Evolutionary conservation across 2,797 vertebrate genomes (phyloP), one percentile per base, ranked within the genome.

Genomic region (Sebastes variabilis): DNA sequence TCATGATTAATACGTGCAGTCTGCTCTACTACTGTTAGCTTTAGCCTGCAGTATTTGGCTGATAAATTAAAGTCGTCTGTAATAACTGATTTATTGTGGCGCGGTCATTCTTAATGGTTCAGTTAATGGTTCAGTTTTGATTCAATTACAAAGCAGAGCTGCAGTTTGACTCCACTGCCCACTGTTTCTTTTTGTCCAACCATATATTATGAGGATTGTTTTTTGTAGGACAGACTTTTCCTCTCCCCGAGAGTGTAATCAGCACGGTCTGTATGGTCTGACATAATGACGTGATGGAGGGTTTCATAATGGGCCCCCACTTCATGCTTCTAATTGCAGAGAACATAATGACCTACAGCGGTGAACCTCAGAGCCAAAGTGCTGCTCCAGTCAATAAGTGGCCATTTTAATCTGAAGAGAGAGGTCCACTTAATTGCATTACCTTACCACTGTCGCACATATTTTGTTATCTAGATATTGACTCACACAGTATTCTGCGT

Each of bases 311-410:
- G 87, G 75, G 5, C 36, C 76, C 61, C 71, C 80, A 89, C 88
- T 93, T 88, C 88, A 91, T 92, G 87, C 84, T 79, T 76, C 87
- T 94, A 92, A 95, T 93, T 93, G 87, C 81, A 75, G 90, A 69
- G 72, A 89, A 78, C 82, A 85, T 87, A 93, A 90, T 84, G 86
- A 89, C 79, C 88, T 69, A 54, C 80, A 89, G 84, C 67, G 36
- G 68, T 87, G 77, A 90, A 89, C 86, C 81, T 89, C 58, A 58
- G 69, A 83, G 88, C 89, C 80, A 88, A 87, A 93, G 92, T 90
- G 89, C 89, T 89, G 80, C 83, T 89, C 70, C 9, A 86, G 87
- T 92, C 93, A 91, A 92, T 94, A 93, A 93, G 79, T 87, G 85
- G 84, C 85, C 76, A 84, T 92, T 93, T 93, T 87, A 91, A 92